These are phyloP conservation scores for Aphaenogaster rudis DNA, from an alignment of 1,140 invertebrate species.

Conservation along the genomic window DNA sequence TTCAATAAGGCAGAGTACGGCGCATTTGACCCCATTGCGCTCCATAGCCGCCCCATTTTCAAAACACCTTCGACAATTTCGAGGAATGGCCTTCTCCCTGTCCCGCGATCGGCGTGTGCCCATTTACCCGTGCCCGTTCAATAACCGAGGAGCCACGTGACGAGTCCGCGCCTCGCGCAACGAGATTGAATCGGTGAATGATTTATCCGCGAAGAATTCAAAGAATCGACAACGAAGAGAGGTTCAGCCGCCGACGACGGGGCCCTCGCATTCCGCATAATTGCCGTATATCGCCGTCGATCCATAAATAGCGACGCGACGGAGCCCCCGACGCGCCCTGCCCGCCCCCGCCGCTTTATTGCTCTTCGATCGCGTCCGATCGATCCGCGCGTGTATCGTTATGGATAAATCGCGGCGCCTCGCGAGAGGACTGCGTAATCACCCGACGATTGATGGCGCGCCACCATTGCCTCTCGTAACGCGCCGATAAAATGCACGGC, in stretches of 20 bases:
- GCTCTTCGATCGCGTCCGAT: conserved; percentile 34
- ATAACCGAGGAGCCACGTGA: neutral
- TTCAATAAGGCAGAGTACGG: neutral
- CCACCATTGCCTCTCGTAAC: neutral
- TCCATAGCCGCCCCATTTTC: neutral
- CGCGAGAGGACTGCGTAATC: conserved; percentile 32
- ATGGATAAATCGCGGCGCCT: conserved; percentile 22
- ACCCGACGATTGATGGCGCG: conserved; percentile 30
- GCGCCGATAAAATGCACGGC: conserved; percentile 18
- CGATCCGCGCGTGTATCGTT: conserved; percentile 38
- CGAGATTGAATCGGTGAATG: conserved; percentile 28
- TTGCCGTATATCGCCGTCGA: conserved; percentile 37
- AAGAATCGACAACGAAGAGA: conserved; percentile 38
- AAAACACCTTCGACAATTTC: conserved; percentile 37
- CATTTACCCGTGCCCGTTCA: neutral
- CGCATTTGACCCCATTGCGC: conserved; percentile 11
- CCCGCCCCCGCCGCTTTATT: conserved; percentile 16
- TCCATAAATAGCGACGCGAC: conserved; percentile 46
- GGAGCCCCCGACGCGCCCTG: neutral
- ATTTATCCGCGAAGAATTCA: conserved; percentile 43
- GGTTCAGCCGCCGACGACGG: neutral
- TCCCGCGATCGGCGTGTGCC: neutral
- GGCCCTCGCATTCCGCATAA: conserved; percentile 42
- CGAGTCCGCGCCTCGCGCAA: conserved; percentile 8
- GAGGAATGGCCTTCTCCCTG: neutral